A percentile compares a stretch with the other conserved stretches of the same genome.
phyloP scores from a whole-genome alignment of 2,797 vertebrate genomes.

The Adelosebastes latens region DNA sequence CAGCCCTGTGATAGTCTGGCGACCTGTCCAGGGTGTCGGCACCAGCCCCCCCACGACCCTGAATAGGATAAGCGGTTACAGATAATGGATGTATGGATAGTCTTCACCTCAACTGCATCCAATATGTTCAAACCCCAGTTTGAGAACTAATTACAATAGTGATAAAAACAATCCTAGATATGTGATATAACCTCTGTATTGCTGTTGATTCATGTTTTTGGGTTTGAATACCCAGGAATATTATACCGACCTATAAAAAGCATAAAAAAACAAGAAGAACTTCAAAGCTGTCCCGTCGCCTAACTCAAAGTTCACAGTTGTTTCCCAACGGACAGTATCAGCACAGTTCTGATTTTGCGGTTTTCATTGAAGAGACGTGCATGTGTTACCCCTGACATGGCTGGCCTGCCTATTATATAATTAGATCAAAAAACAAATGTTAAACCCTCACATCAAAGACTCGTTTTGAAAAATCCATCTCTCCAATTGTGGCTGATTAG shows the following conservation, averaged over 20 bases:
- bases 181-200: not conserved
- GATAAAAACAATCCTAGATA: not conserved
- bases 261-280: not conserved
- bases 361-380: constrained; percentile 36
- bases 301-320: constrained; percentile 7
- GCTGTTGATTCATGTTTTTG: not conserved
- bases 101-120: not conserved
- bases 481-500: constrained; percentile 71
- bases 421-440: constrained; percentile 71
- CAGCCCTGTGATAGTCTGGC: too few relatives aligned
- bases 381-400: constrained; percentile 45
- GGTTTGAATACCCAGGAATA: constrained; percentile 21
- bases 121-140: not conserved
- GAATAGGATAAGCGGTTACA: not conserved
- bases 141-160: not conserved
- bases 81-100: too few relatives aligned
- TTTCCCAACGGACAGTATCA: constrained; percentile 25
- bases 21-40: too few relatives aligned
- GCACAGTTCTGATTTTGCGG: constrained; percentile 48
- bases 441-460: constrained; percentile 75
- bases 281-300: constrained; percentile 29
- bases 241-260: constrained; percentile 4
- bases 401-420: constrained; percentile 62
- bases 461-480: constrained; percentile 73
- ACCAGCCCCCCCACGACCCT: too few relatives aligned